Percentiles rank a stretch among this genome's conserved stretches.
Evolutionary conservation across 1,140 invertebrate species (phyloP).

Genomic region (Lepidostoma basale): DNA sequence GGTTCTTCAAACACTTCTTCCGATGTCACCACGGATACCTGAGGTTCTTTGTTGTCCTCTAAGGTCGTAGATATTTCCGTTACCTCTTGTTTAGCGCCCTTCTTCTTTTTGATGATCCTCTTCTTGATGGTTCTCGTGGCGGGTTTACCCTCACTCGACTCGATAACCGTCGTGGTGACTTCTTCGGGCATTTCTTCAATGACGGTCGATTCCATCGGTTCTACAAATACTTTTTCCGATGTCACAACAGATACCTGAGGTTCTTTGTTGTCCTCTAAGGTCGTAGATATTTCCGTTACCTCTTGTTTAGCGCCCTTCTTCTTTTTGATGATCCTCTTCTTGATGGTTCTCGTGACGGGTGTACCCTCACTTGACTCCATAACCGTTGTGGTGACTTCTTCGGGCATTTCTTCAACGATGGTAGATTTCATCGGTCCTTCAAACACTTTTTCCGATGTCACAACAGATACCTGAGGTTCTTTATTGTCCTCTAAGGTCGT

Average conservation of each 20-base stretch:
- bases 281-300: constrained; percentile 28
- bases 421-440: background rate
- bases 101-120: constrained; percentile 37
- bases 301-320: constrained; percentile 9
- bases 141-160: constrained; percentile 40
- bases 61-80: constrained; percentile 48
- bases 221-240: background rate
- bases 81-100: constrained; percentile 37
- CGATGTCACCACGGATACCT: constrained; percentile 24
- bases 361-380: constrained; percentile 34
- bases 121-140: constrained; percentile 40
- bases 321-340: constrained; percentile 46
- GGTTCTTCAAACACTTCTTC: background rate
- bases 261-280: constrained; percentile 45
- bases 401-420: constrained; percentile 10
- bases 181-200: background rate
- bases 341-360: constrained; percentile 46
- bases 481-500: constrained; percentile 51
- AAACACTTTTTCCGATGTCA: constrained; percentile 24
- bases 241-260: background rate
- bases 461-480: background rate
- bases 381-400: background rate
- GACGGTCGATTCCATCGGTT: constrained; percentile 40
- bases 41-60: constrained; percentile 42
- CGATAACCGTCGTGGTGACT: constrained; percentile 20